Conservation (phyloP, 2,113 vertebrate genomes). For the Upupa epops region DNA sequence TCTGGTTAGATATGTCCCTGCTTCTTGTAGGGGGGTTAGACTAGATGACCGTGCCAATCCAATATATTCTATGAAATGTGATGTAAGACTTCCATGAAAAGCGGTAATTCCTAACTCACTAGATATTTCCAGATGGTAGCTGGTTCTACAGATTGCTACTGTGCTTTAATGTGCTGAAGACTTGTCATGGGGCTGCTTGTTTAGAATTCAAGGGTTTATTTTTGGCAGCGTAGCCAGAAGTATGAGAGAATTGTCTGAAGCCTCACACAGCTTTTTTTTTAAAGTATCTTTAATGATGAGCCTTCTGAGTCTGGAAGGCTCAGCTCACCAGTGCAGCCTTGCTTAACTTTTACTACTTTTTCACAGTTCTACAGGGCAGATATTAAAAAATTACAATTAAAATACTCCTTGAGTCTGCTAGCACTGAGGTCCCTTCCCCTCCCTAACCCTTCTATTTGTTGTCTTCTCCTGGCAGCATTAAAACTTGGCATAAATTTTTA, state of each 20-base stretch:
- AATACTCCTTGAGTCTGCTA: background rate
- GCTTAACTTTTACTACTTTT: background rate
- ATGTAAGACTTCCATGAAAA: background rate
- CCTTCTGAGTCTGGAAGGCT: background rate
- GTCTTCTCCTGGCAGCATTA: background rate
- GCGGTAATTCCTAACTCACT: background rate
- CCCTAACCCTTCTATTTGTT: background rate
- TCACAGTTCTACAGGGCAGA: background rate
- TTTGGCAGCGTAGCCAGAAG: background rate
- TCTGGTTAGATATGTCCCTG: too few species aligned
- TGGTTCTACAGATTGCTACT: background rate
- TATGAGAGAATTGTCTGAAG: background rate
- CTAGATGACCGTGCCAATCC: too few species aligned
- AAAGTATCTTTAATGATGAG: background rate
- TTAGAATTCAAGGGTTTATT: background rate
- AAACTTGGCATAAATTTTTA: background rate
- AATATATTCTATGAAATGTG: background rate
- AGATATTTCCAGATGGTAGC: background rate
- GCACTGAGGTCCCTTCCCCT: background rate
- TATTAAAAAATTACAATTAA: background rate
- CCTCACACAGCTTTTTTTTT: background rate
- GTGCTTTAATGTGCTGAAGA: background rate
- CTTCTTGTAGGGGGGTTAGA: too few species aligned
- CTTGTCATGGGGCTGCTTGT: background rate
- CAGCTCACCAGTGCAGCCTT: fast-evolving